phyloP scores from a whole-genome alignment of 2,113 vertebrate species.

The Hydropotes inermis region DNA sequence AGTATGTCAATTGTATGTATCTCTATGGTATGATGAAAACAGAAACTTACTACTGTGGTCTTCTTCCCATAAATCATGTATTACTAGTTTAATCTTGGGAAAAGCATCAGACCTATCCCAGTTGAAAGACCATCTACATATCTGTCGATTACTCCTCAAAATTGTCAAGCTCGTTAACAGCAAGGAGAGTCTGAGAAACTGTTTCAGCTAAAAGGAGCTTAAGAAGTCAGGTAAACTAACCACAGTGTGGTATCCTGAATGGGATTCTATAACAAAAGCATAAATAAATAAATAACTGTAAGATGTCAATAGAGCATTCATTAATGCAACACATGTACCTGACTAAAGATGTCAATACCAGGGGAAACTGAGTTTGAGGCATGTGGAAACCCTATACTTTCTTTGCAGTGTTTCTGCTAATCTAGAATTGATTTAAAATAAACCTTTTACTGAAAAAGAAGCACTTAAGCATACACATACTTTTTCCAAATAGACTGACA shows the following conservation, averaged over 20 bases:
- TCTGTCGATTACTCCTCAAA: not conserved
- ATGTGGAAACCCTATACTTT: not conserved
- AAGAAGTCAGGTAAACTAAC: not conserved
- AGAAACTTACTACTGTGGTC: not conserved
- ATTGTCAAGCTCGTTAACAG: not conserved
- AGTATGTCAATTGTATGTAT: not conserved
- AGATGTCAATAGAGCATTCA: not conserved
- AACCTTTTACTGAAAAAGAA: not conserved
- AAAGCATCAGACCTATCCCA: not conserved
- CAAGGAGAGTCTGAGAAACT: not conserved
- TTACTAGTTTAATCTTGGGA: not conserved
- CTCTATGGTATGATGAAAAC: not conserved
- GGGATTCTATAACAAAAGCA: not conserved
- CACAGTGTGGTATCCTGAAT: not conserved
- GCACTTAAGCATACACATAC: not conserved
- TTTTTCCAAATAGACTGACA: not conserved
- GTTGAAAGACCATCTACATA: fast-evolving
- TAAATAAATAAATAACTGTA: not conserved
- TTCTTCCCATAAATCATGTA: not conserved
- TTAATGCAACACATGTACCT: not conserved
- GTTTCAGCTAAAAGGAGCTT: not conserved
- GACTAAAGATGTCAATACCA: not conserved
- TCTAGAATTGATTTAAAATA: not conserved
- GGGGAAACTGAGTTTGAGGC: not conserved
- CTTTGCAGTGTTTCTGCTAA: not conserved